phyloP scores from a whole-genome alignment of 2,888 invertebrate genomes.

The Pollenia angustigena region DNA sequence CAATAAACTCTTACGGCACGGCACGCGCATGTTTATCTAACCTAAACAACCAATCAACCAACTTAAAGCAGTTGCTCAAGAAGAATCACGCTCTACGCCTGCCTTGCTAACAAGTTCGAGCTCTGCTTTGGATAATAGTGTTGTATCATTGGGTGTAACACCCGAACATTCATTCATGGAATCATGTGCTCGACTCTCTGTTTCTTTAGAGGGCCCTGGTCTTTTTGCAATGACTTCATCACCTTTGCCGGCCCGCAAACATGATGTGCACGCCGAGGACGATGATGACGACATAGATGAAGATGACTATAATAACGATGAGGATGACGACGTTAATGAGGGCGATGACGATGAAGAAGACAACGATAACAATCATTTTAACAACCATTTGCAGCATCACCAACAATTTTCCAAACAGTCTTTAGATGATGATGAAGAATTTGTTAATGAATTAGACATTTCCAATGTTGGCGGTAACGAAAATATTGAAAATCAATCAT shows the following conservation, averaged over 20 bases:
- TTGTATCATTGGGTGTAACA: conserved; percentile 91
- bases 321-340: conserved; percentile 79
- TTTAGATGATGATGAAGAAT: conserved; percentile 72
- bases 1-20: conserved; percentile 25
- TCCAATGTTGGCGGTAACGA: conserved; percentile 75
- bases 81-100: conserved; percentile 95
- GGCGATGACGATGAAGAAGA: conserved; percentile 75
- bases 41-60: conserved; percentile 60
- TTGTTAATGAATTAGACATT: conserved; percentile 78
- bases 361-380: conserved; percentile 69
- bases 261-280: conserved; percentile 69
- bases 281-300: conserved; percentile 77
- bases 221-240: conserved; percentile 88
- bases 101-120: conserved; percentile 90
- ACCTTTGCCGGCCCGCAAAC: conserved; percentile 84
- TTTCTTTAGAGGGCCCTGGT: conserved; percentile 93
- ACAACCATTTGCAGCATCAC: conserved; percentile 45
- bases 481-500: conserved; percentile 64
- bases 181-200: conserved; percentile 93
- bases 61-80: conserved; percentile 88
- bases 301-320: conserved; percentile 77
- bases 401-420: conserved; percentile 34
- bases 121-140: conserved; percentile 86
- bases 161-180: conserved; percentile 94
- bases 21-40: conserved; percentile 59